A percentile compares a stretch with the other conserved stretches of the same genome.
phyloP scores from a whole-genome alignment of 2,113 vertebrate genomes.

The Tylochromis polylepis region DNA sequence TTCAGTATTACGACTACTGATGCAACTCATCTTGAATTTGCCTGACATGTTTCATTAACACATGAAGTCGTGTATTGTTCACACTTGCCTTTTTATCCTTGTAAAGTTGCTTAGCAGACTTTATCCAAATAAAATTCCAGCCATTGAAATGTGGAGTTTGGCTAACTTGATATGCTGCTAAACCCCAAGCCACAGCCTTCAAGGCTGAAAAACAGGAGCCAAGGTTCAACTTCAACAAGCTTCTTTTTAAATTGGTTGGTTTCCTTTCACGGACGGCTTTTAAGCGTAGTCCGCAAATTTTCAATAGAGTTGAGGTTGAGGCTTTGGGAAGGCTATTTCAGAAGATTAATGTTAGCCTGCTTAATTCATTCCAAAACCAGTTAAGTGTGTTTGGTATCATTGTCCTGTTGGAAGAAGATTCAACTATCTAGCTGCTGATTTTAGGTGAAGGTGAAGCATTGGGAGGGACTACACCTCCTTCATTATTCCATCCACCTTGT shows the following conservation, averaged over 20 bases:
- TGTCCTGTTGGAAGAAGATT: neutral
- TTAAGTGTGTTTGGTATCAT: neutral
- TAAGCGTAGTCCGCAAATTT: neutral
- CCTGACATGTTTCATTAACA: slow-evolving; percentile 47
- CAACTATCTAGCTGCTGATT: neutral
- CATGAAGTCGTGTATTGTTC: slow-evolving; percentile 49
- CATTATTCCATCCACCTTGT: neutral
- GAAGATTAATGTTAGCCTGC: neutral
- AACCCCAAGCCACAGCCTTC: neutral
- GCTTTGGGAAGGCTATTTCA: neutral
- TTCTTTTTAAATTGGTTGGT: neutral
- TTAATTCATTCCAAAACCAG: neutral
- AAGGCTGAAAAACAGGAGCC: neutral
- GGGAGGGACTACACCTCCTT: neutral
- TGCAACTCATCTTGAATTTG: slow-evolving; percentile 24
- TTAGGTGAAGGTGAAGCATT: neutral
- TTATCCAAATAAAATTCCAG: slow-evolving; percentile 59
- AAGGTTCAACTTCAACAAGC: neutral
- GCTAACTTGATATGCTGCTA: neutral
- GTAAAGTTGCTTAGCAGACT: slow-evolving; percentile 58
- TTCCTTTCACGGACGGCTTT: neutral
- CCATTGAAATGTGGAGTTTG: slow-evolving; percentile 4
- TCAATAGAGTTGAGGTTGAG: neutral
- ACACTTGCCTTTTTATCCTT: slow-evolving; percentile 61
- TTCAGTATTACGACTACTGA: slow-evolving; percentile 16